phyloP scores from a whole-genome alignment of 37 sponge, comb jelly and placozoan genomes.

The Halichondria panicea region DNA sequence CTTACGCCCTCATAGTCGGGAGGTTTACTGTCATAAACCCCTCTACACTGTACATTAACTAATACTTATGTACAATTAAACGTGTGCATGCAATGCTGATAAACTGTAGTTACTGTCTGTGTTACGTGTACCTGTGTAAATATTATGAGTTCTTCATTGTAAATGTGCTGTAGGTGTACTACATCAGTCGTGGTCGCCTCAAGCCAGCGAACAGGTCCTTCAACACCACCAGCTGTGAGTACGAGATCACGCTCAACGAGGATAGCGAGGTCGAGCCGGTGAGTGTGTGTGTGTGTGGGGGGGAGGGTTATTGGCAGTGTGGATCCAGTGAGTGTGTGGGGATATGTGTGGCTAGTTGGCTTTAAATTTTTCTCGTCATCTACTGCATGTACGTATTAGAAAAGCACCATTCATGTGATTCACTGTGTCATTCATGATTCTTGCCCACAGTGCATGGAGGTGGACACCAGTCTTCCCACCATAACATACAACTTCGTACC shows the following conservation, averaged over 20 bases:
- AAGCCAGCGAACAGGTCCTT: conserved; percentile 90
- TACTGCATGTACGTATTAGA: neutral
- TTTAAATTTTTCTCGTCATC: neutral
- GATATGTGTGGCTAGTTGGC: too few relatives aligned
- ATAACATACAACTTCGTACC: conserved; percentile 61
- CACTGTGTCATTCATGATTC: neutral
- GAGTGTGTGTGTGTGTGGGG: too few relatives aligned
- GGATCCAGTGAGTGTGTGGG: too few relatives aligned
- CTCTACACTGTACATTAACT: too few relatives aligned
- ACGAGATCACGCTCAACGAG: conserved; percentile 72
- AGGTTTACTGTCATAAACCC: too few relatives aligned
- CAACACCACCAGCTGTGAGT: conserved; percentile 86
- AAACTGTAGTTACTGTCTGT: too few relatives aligned
- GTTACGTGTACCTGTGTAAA: too few relatives aligned
- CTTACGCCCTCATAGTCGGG: neutral
- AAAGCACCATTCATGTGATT: neutral
- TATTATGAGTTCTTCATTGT: too few relatives aligned
- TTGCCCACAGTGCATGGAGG: conserved; percentile 59
- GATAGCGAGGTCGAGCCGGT: conserved; percentile 84
- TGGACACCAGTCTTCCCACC: conserved; percentile 49
- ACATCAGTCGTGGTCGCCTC: conserved; percentile 67
- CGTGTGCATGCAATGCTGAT: too few relatives aligned
- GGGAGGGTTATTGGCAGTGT: neutral
- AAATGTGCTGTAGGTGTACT: conserved; percentile 84
- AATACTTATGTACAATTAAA: too few relatives aligned